phyloP scores from a whole-genome alignment of 2,888 invertebrate species.

The Imbricaverruca yamaguchii region DNA sequence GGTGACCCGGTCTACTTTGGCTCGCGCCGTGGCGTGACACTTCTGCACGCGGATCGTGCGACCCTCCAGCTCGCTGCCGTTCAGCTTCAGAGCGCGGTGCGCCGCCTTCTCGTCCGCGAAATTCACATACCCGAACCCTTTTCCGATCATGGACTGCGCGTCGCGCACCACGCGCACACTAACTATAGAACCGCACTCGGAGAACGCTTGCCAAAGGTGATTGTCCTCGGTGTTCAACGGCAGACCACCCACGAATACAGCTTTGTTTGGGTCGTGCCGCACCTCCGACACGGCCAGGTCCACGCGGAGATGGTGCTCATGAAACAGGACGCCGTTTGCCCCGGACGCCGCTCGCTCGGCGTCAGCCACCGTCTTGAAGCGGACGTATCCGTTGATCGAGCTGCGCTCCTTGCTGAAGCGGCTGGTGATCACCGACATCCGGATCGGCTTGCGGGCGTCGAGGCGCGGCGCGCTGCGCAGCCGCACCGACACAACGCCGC shows the following conservation, averaged over 20 bases:
- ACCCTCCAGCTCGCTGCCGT: constrained; percentile 11
- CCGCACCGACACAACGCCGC: constrained; percentile 22
- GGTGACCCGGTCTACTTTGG: not conserved
- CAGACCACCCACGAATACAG: constrained; percentile 27
- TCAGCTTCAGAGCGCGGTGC: constrained; percentile 23
- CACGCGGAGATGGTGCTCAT: constrained; percentile 15
- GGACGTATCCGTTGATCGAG: not conserved
- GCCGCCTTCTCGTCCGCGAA: constrained; percentile 22
- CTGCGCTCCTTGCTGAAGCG: not conserved
- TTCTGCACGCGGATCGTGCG: constrained; percentile 23
- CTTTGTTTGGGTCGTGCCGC: constrained; percentile 19
- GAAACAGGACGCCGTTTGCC: not conserved
- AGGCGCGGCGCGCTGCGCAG: constrained; percentile 24
- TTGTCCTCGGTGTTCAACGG: constrained; percentile 24
- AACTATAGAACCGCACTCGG: constrained; percentile 20
- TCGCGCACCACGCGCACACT: constrained; percentile 26
- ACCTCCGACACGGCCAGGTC: not conserved
- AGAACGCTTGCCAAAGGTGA: constrained; percentile 22
- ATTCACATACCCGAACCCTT: constrained; percentile 28
- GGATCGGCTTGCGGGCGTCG: not conserved
- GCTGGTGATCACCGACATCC: constrained; percentile 11
- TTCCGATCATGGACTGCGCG: constrained; percentile 13
- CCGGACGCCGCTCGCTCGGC: not conserved
- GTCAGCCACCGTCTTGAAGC: no score
- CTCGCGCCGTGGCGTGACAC: not conserved